A percentile compares a stretch with the other conserved stretches of the same genome.
Evolutionary conservation across 2,888 invertebrate genomes (phyloP).

Genomic region (Epinotia ramella): DNA sequence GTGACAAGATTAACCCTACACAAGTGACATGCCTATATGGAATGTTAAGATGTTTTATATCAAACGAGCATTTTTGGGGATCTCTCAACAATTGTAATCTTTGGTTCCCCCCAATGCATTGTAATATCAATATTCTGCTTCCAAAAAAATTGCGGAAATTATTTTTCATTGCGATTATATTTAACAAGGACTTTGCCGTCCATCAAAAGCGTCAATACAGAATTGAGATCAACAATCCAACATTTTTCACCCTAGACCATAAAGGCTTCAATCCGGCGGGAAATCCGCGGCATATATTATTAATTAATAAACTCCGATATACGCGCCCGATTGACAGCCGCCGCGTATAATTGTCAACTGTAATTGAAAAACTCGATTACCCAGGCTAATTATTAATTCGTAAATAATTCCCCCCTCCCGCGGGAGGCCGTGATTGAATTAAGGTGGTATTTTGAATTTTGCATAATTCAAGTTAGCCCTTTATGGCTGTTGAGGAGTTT

Average conservation of each 20-base stretch:
- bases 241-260: constrained; percentile 25
- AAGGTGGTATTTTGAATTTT: constrained; percentile 84
- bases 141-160: background rate
- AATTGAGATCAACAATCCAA: constrained; percentile 14
- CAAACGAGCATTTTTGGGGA: background rate
- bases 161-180: background rate
- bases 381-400: constrained; percentile 85
- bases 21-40: background rate
- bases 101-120: background rate
- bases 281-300: constrained; percentile 32
- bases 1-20: background rate
- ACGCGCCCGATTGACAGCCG: constrained; percentile 33
- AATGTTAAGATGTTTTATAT: background rate
- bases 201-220: constrained; percentile 15
- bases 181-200: constrained; percentile 7
- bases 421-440: constrained; percentile 80
- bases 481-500: constrained; percentile 62
- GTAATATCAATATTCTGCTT: background rate
- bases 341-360: constrained; percentile 79
- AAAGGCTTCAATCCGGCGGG: constrained; percentile 25
- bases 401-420: constrained; percentile 80
- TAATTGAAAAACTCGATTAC: constrained; percentile 85
- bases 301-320: constrained; percentile 50
- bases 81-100: background rate
- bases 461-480: constrained; percentile 83